A percentile compares a stretch with the other conserved stretches of the same genome.
Evolutionary conservation across 2,888 invertebrate species (phyloP).

Genomic region (Gari tellinella): DNA sequence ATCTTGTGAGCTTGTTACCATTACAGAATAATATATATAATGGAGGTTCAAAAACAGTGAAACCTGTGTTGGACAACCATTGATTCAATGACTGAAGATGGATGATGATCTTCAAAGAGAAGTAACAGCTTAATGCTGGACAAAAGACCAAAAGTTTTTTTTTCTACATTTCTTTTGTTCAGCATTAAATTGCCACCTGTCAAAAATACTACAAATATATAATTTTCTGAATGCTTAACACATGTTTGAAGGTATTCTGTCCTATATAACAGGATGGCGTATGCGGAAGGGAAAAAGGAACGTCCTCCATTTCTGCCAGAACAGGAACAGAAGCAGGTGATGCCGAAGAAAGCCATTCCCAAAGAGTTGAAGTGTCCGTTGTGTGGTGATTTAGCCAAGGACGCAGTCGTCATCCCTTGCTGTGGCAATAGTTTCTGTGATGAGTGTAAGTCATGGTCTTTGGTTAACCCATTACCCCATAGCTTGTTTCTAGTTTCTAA

Average conservation of each 20-base stretch:
- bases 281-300: constrained; percentile 90
- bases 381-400: constrained; percentile 95
- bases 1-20: too few relatives aligned
- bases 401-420: constrained; percentile 99
- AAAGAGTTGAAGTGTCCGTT: constrained; percentile 96
- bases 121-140: too few relatives aligned
- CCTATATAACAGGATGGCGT: constrained; percentile 89
- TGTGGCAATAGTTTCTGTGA: constrained; percentile 99
- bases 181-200: too few relatives aligned
- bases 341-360: constrained; percentile 87
- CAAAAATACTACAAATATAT: neutral
- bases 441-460: constrained; percentile 90
- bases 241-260: neutral
- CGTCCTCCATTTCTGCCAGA: constrained; percentile 88
- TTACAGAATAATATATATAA: too few relatives aligned
- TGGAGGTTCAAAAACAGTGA: too few relatives aligned
- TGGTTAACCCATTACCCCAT: too few relatives aligned
- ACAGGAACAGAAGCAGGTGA: constrained; percentile 66
- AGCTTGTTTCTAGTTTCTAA: too few relatives aligned
- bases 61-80: too few relatives aligned
- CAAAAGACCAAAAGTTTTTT: too few relatives aligned
- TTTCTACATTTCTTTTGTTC: too few relatives aligned
- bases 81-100: too few relatives aligned
- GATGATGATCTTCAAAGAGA: too few relatives aligned
- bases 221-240: neutral